Percentiles rank a stretch among this genome's conserved stretches.
Conservation (phyloP, 2,113 vertebrate genomes). For the Anolis sagrei region DNA sequence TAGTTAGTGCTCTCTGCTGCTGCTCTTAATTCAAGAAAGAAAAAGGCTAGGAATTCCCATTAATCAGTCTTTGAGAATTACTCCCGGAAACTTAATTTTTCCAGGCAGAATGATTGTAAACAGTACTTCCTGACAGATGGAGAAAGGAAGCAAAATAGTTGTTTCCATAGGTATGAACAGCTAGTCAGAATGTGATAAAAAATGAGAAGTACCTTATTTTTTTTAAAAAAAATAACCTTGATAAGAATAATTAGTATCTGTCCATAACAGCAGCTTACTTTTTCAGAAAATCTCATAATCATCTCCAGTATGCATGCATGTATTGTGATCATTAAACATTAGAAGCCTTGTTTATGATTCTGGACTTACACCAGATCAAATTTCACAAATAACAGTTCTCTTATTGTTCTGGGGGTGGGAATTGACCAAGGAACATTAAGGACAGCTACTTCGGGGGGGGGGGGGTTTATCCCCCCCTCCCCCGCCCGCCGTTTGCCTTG, state of each 20-base stretch:
- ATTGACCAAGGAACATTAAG: too few relatives aligned
- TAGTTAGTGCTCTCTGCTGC: neutral
- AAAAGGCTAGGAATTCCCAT: neutral
- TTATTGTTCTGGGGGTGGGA: too few relatives aligned
- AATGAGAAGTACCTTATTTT: conserved; percentile 55
- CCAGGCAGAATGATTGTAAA: conserved; percentile 12
- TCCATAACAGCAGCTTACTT: conserved; percentile 61
- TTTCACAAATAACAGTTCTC: too few relatives aligned
- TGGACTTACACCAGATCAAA: too few relatives aligned
- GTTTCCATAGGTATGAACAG: conserved; percentile 54
- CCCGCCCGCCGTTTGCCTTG: too few relatives aligned
- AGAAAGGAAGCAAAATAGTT: conserved; percentile 56
- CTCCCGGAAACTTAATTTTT: conserved; percentile 25
- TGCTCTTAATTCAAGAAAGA: neutral
- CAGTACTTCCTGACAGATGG: conserved; percentile 44
- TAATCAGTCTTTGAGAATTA: conserved; percentile 22
- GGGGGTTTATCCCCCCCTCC: too few relatives aligned
- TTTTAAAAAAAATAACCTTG: conserved; percentile 50
- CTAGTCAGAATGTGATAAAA: conserved; percentile 52
- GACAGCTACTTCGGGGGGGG: too few relatives aligned
- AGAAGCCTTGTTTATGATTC: conserved; percentile 60
- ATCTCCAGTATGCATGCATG: conserved; percentile 44
- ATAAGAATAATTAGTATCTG: conserved; percentile 64
- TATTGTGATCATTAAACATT: conserved; percentile 63
- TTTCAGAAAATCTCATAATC: conserved; percentile 65